These are phyloP conservation scores for Drosophila putrida DNA, from an alignment of 2,888 invertebrate species.

Conservation along the genomic window DNA sequence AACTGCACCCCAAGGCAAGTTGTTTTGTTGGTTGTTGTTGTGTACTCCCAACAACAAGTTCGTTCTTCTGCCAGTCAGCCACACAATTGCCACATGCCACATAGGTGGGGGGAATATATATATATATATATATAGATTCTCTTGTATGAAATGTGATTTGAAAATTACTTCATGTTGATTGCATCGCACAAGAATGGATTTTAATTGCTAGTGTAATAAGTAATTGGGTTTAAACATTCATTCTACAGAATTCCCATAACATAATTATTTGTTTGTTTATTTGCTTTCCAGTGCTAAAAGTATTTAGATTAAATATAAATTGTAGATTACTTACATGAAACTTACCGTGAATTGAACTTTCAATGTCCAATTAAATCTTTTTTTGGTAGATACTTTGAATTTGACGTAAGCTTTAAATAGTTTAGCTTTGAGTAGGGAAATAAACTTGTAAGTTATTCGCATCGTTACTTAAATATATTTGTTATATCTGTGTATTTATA, in stretches of 20 bases:
- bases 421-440: no score
- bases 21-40: slow-evolving; percentile 30
- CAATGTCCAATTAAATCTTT: no score
- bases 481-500: no score
- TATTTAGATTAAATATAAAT: no score
- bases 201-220: slow-evolving; percentile 58
- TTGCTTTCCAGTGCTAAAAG: no score
- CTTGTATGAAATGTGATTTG: slow-evolving; percentile 57
- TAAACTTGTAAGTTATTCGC: no score
- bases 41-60: slow-evolving; percentile 55
- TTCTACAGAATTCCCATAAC: not conserved
- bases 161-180: slow-evolving; percentile 57
- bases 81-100: slow-evolving; percentile 56
- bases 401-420: no score
- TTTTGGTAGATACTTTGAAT: no score
- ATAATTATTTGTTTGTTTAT: no score
- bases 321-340: no score
- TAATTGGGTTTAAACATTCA: slow-evolving; percentile 33
- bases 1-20: slow-evolving; percentile 61
- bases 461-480: no score
- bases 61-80: slow-evolving; percentile 69
- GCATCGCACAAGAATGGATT: slow-evolving; percentile 46
- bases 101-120: slow-evolving; percentile 11
- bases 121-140: slow-evolving; percentile 1
- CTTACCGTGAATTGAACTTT: no score